Evolutionary conservation across 30 jellyfish, hydroid and myxozoan species (phyloP).

Genomic region (Turritopsis rubra): DNA sequence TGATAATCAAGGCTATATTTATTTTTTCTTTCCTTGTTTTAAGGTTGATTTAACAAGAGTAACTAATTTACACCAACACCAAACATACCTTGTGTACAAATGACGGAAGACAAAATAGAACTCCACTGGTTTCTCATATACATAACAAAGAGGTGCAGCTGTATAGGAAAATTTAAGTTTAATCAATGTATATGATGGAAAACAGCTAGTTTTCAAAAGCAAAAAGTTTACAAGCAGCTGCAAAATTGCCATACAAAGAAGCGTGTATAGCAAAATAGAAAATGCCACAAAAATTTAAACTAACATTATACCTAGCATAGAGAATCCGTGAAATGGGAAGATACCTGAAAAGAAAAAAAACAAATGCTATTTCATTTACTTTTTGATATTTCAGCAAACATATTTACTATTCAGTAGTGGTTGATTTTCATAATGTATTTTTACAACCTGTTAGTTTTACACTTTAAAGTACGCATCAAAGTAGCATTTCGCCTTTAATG

Average conservation of each 20-base stretch:
- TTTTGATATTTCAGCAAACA: neutral
- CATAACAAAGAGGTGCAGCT: slow-evolving; percentile 94
- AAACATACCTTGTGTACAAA: slow-evolving; percentile 62
- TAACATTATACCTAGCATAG: slow-evolving; percentile 68
- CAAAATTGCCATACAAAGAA: neutral
- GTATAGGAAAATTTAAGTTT: neutral
- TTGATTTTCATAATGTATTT: neutral
- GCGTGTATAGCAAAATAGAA: neutral
- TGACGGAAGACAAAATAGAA: slow-evolving; percentile 73
- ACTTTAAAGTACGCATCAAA: no score
- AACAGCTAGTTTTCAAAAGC: neutral
- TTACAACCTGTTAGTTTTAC: no score
- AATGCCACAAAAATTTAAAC: neutral
- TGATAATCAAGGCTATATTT: no score
- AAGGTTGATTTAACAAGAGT: neutral
- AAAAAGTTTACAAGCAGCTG: neutral
- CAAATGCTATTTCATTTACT: no score
- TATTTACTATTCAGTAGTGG: neutral
- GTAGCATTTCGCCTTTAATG: no score
- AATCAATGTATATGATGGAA: neutral
- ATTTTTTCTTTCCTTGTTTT: no score
- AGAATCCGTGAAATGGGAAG: slow-evolving; percentile 94
- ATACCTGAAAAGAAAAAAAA: slow-evolving; percentile 45
- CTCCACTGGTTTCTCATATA: slow-evolving; percentile 66
- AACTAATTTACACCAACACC: neutral